phyloP scores from a whole-genome alignment of 1,140 invertebrate species.

The Drosophila kanapiae region DNA sequence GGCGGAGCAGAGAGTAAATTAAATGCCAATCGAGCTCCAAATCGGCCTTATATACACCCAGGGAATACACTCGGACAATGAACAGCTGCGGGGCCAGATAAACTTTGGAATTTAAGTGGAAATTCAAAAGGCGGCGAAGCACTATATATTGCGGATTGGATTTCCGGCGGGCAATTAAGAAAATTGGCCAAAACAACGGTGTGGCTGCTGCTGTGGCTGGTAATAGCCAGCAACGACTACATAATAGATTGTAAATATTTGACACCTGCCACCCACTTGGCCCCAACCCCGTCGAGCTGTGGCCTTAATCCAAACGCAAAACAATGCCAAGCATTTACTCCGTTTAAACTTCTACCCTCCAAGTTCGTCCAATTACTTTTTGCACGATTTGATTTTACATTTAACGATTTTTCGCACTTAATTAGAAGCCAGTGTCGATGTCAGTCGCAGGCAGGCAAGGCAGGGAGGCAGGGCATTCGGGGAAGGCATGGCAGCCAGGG shows the following conservation, averaged over 20 bases:
- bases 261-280: constrained; percentile 56
- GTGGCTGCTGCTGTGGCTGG: constrained; percentile 5
- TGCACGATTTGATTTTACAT: constrained; percentile 85
- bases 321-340: constrained; percentile 63
- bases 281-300: constrained; percentile 42
- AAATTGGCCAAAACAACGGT: constrained; percentile 60
- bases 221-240: constrained; percentile 46
- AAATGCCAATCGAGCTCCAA: constrained; percentile 29
- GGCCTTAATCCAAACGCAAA: constrained; percentile 75
- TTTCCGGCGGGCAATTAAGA: constrained; percentile 68
- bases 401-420: constrained; percentile 85
- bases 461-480: neutral
- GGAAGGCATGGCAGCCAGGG: constrained; percentile 16
- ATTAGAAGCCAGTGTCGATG: constrained; percentile 84
- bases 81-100: constrained; percentile 27
- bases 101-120: constrained; percentile 26
- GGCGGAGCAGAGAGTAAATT: constrained; percentile 4
- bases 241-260: constrained; percentile 81
- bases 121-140: constrained; percentile 6
- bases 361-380: constrained; percentile 78
- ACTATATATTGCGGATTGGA: constrained; percentile 9
- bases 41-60: constrained; percentile 34
- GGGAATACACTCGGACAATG: constrained; percentile 14
- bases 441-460: constrained; percentile 60
- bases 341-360: constrained; percentile 56